Percentiles rank a stretch among this genome's conserved stretches.
These are phyloP conservation scores for Lepidothrix coronata DNA, from an alignment of 2,113 vertebrate genomes.

Conservation along the genomic window DNA sequence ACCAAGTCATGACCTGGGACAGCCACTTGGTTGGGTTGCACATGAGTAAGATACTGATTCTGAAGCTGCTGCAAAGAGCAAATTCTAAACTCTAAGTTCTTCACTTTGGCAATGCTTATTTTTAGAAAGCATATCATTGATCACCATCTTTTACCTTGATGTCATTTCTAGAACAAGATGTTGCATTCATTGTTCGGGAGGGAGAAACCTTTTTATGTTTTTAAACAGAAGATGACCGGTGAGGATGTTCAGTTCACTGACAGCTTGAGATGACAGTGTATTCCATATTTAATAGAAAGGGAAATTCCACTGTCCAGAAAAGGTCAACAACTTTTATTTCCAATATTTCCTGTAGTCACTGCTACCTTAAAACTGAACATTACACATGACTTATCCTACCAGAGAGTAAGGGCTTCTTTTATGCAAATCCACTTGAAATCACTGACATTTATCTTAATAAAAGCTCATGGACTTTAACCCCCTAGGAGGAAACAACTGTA, in stretches of 20 bases:
- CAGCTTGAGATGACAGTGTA: background rate
- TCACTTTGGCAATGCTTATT: background rate
- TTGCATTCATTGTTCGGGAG: background rate
- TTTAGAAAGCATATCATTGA: background rate
- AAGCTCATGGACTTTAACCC: conserved; percentile 4
- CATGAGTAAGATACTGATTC: background rate
- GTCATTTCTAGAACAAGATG: background rate
- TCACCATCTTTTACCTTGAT: background rate
- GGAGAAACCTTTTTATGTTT: background rate
- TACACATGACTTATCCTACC: background rate
- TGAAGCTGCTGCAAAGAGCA: background rate
- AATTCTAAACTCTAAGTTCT: background rate
- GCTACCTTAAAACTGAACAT: conserved; percentile 12
- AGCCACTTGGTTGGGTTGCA: background rate
- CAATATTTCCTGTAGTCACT: background rate
- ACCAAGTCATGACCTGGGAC: background rate
- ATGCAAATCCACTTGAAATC: conserved; percentile 35
- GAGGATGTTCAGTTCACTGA: background rate
- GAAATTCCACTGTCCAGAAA: background rate
- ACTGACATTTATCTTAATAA: conserved; percentile 44
- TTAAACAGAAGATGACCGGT: background rate
- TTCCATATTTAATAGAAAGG: background rate
- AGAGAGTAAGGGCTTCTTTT: background rate
- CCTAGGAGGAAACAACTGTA: conserved; percentile 2
- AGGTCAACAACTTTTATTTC: background rate